phyloP scores from a whole-genome alignment of 1,140 invertebrate species.

The Octopus bimaculoides region DNA sequence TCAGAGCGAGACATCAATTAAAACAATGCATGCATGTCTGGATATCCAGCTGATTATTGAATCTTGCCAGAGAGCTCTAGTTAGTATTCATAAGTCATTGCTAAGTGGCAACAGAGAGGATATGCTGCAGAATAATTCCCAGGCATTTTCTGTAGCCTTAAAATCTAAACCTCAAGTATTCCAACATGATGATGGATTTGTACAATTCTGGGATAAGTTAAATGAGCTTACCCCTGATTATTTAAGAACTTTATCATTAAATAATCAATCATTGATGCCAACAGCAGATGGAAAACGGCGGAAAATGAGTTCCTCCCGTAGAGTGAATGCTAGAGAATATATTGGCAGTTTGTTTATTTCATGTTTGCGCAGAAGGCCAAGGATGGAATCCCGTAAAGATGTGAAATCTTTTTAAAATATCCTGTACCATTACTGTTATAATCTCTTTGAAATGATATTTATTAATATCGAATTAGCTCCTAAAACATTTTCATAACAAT shows the following conservation, averaged over 20 bases:
- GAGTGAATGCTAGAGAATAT: background rate
- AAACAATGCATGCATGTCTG: background rate
- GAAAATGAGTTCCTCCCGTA: background rate
- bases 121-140: background rate
- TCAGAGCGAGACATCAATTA: background rate
- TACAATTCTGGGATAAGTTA: background rate
- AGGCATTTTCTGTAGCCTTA: background rate
- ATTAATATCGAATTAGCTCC: too few relatives aligned
- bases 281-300: conserved; percentile 2
- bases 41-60: background rate
- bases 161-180: background rate
- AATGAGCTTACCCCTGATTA: conserved; percentile 1
- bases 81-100: background rate
- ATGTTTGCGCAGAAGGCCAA: background rate
- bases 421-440: too few relatives aligned
- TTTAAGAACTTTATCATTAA: background rate
- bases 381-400: background rate
- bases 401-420: too few relatives aligned
- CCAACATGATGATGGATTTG: background rate
- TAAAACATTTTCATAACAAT: too few relatives aligned
- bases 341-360: background rate
- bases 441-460: too few relatives aligned
- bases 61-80: background rate
- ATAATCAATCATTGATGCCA: background rate
- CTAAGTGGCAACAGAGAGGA: background rate